Percentiles rank a stretch among this genome's conserved stretches.
These are phyloP conservation scores for Aldrovandia affinis DNA, from an alignment of 2,797 vertebrate species.

Conservation along the genomic window DNA sequence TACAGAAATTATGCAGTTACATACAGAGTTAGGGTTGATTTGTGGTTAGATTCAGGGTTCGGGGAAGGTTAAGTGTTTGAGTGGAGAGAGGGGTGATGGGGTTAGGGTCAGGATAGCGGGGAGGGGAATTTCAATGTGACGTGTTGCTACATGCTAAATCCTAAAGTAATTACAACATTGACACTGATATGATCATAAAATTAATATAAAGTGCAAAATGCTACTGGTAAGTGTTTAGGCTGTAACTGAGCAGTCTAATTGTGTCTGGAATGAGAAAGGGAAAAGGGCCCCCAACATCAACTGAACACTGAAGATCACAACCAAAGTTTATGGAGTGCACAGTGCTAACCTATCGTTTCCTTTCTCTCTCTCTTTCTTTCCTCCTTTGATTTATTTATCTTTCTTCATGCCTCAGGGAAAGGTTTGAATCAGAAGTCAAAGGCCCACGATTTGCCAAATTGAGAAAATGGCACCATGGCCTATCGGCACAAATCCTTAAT, in stretches of 20 bases:
- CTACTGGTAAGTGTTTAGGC: not conserved
- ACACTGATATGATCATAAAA: not conserved
- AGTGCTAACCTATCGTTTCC: too few relatives aligned
- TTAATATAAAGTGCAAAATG: not conserved
- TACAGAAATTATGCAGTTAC: too few relatives aligned
- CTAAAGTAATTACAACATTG: not conserved
- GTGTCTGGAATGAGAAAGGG: not conserved
- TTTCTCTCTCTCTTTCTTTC: constrained; percentile 32
- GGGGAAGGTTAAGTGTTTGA: too few relatives aligned
- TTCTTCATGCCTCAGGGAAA: constrained; percentile 82
- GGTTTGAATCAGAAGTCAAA: constrained; percentile 88
- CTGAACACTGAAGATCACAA: constrained; percentile 19
- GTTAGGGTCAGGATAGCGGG: too few relatives aligned
- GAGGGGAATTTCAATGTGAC: too few relatives aligned
- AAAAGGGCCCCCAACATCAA: too few relatives aligned
- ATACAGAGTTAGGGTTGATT: too few relatives aligned
- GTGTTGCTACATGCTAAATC: not conserved
- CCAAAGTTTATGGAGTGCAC: not conserved
- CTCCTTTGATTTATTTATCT: constrained; percentile 49
- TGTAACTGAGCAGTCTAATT: not conserved
- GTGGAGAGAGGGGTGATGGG: too few relatives aligned
- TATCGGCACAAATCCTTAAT: constrained; percentile 86
- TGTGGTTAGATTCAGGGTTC: too few relatives aligned
- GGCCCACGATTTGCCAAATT: constrained; percentile 90
- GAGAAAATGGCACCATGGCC: constrained; percentile 87